Conservation (phyloP, 2,888 invertebrate genomes). For the Gymnocheta viridis region DNA sequence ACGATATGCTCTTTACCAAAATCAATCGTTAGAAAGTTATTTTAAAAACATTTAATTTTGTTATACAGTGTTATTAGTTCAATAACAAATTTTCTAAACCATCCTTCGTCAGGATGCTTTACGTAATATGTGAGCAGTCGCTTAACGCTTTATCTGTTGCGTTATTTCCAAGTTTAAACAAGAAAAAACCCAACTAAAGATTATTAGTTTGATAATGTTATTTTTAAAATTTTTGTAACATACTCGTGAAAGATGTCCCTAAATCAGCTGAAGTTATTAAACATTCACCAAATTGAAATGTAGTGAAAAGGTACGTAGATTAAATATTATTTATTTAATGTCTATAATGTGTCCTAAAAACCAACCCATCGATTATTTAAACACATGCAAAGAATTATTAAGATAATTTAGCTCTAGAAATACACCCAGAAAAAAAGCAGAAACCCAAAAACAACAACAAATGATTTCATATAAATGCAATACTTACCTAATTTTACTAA, state of each 20-base stretch:
- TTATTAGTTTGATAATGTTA: conserved; percentile 1
- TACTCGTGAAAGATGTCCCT: not conserved
- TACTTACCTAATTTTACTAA: conserved; percentile 40
- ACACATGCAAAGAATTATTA: conserved; percentile 62
- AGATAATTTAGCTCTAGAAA: conserved; percentile 66
- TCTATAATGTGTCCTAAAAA: conserved; percentile 50
- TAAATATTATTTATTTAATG: conserved; percentile 42
- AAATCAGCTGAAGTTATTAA: not conserved
- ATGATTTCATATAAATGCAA: conserved; percentile 36
- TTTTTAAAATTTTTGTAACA: not conserved
- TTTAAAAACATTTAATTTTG: too few species aligned
- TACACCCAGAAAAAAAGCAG: conserved; percentile 53
- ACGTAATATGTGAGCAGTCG: too few species aligned
- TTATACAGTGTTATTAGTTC: too few species aligned
- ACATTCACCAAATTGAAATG: conserved; percentile 10
- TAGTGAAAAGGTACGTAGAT: conserved; percentile 56
- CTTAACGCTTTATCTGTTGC: not conserved
- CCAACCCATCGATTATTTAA: conserved; percentile 51
- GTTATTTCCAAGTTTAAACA: not conserved
- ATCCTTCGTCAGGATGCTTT: too few species aligned
- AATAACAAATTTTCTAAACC: too few species aligned
- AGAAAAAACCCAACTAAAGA: not conserved
- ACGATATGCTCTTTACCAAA: too few species aligned
- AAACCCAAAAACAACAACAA: conserved; percentile 14
- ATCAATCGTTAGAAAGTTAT: too few species aligned